Evolutionary conservation across 2,797 vertebrate species (phyloP).

Genomic region (Amniataba percoides): DNA sequence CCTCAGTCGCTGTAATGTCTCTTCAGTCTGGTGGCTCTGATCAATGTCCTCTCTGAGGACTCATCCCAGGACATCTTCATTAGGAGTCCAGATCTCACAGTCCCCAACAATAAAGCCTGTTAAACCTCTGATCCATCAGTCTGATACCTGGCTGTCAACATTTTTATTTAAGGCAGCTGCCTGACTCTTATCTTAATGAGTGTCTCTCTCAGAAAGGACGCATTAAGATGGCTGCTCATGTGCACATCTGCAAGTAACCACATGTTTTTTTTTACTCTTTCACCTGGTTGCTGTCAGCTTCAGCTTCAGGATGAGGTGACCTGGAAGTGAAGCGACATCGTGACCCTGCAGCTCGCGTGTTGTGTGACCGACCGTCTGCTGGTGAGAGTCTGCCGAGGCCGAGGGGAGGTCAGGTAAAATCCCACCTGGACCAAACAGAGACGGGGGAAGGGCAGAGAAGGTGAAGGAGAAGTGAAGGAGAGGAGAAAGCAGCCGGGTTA

Average conservation of each 20-base stretch:
- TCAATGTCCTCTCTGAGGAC: constrained; percentile 62
- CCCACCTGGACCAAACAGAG: constrained; percentile 9
- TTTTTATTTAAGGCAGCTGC: constrained; percentile 40
- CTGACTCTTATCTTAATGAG: constrained; percentile 3
- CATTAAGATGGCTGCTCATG: constrained; percentile 8
- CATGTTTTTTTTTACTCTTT: neutral
- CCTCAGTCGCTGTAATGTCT: constrained; percentile 43
- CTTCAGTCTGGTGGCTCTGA: constrained; percentile 58
- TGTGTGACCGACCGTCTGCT: neutral
- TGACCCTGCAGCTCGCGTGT: neutral
- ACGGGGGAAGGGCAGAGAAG: constrained; percentile 16
- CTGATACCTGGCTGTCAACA: constrained; percentile 44
- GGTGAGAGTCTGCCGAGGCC: neutral
- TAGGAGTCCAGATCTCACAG: constrained; percentile 50
- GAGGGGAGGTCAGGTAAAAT: constrained; percentile 28
- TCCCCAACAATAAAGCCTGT: constrained; percentile 44
- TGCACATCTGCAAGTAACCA: neutral
- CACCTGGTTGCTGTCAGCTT: constrained; percentile 11
- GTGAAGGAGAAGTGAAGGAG: constrained; percentile 50
- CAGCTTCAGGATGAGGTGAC: constrained; percentile 12
- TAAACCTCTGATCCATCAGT: constrained; percentile 56
- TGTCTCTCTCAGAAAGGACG: neutral
- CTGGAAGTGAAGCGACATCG: neutral
- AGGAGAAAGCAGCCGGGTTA: neutral
- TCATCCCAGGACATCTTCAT: constrained; percentile 62